These are phyloP conservation scores for Bombus haemorrhoidalis DNA, from an alignment of 1,140 invertebrate genomes.

Conservation along the genomic window DNA sequence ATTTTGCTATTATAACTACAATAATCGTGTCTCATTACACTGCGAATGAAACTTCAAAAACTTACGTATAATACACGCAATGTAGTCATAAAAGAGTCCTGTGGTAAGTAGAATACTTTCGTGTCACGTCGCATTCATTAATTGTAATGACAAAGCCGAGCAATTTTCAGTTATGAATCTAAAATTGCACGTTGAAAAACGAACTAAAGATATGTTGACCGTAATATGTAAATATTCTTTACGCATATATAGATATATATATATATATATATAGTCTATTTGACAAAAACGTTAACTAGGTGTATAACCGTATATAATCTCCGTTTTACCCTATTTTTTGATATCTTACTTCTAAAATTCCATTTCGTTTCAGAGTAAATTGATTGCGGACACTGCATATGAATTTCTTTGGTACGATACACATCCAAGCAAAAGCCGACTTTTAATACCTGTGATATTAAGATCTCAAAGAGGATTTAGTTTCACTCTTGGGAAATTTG, in stretches of 20 bases:
- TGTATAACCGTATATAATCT: no score
- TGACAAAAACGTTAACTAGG: no score
- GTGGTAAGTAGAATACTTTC: no score
- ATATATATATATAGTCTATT: no score
- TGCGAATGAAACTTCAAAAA: no score
- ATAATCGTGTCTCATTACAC: no score
- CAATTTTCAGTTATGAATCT: background rate
- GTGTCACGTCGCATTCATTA: background rate
- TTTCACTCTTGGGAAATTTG: conserved; percentile 55
- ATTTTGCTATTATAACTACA: no score
- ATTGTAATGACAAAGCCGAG: background rate
- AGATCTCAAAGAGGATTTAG: conserved; percentile 57
- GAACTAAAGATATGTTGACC: background rate
- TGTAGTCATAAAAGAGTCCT: no score
- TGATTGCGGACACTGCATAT: conserved; percentile 48
- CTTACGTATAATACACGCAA: no score
- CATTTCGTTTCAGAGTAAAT: conserved; percentile 33
- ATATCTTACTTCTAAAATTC: background rate
- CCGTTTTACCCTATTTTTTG: background rate
- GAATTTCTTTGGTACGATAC: conserved; percentile 57
- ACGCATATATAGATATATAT: no score
- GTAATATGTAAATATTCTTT: background rate
- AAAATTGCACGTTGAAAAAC: background rate
- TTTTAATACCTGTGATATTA: conserved; percentile 51
- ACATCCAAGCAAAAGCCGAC: conserved; percentile 29